Base-by-base conservation (phyloP, 2,888 invertebrate genomes). In the Catocala nupta region DNA sequence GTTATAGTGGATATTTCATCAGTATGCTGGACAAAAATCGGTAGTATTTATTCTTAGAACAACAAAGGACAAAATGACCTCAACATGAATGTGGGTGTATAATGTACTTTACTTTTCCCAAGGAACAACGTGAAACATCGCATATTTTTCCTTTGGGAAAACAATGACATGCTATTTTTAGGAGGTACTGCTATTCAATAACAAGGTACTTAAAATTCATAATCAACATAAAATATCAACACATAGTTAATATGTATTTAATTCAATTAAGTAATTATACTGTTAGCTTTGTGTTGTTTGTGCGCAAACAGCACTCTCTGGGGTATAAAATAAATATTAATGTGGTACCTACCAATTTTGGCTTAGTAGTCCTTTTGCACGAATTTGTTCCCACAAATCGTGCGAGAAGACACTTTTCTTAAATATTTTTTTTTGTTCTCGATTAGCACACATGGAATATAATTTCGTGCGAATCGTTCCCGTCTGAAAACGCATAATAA, bases 131-230 rank as follows among this genome's bases (percentile, higher is more conserved):
- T 48, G 12, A 39, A 54, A 10, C 52, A 51, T 39, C 7, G 39
- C n/a, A 47, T 51, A 13, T 53, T 8, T 45, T 9, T 58, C 58
- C 45, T 54, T 13, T 25, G 45, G 55, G 55, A 51, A 12, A 51
- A 47, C 25, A 51, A 39, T 55, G 36, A 58, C 62, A 56, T 52
- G 61, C 50, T n/a, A 34, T 44, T 53, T 42, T 55, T 11, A 5
- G 49, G 6, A 49, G 39, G 12, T 45, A 65, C 64, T 67, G 54
- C 59, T 62, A 7, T 64, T 45, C 39, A 54, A 49, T 6, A 59
- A 44, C 53, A 53, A 53, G 25, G 33, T n/a, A 59, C 52, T 39
- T 44, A 16, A 49, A 51, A 54, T 54, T 68, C 39, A 44, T 43
- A 63, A 55, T 16, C 59, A 56, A 63, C n/a, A 53, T 16, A 16